Evolutionary conservation across 92 coral and sea anemone genomes (phyloP).

Genomic region (Phenganax marumi): DNA sequence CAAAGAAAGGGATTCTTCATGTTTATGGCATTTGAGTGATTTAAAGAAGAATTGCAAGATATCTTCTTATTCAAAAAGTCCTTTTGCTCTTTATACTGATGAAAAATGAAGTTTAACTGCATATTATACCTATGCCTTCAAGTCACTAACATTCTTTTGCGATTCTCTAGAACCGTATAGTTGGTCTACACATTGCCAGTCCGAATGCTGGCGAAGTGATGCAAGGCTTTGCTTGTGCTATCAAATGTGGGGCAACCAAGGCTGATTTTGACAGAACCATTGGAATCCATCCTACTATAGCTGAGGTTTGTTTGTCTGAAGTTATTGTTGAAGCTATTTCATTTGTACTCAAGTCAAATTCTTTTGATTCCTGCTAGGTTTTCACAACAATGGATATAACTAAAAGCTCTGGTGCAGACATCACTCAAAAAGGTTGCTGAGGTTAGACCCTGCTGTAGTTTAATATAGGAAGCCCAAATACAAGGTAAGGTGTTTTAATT

Average conservation of each 20-base stretch:
- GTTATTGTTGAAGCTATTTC: too few species aligned
- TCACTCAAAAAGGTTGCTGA: constrained; percentile 87
- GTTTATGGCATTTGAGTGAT: too few species aligned
- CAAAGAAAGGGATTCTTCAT: too few species aligned
- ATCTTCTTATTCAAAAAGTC: background rate
- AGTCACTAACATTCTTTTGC: too few species aligned
- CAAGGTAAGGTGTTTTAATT: too few species aligned
- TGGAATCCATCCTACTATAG: constrained; percentile 93
- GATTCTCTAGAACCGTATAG: constrained; percentile 72
- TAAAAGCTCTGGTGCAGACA: constrained; percentile 79
- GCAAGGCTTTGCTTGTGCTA: constrained; percentile 92
- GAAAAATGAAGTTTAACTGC: too few species aligned
- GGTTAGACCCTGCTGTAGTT: constrained; percentile 98
- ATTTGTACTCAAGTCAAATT: background rate
- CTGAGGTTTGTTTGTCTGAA: constrained; percentile 67
- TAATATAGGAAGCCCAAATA: constrained; percentile 8
- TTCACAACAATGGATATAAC: constrained; percentile 78
- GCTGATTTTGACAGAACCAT: constrained; percentile 82
- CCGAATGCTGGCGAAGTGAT: constrained; percentile 98
- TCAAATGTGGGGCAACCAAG: constrained; percentile 95
- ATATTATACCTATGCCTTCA: too few species aligned
- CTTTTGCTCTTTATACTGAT: too few species aligned
- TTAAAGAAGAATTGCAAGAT: background rate
- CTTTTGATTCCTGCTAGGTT: constrained; percentile 48
- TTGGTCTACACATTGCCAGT: constrained; percentile 84